phyloP scores from a whole-genome alignment of 2,888 invertebrate species.

The Muscina levida region DNA sequence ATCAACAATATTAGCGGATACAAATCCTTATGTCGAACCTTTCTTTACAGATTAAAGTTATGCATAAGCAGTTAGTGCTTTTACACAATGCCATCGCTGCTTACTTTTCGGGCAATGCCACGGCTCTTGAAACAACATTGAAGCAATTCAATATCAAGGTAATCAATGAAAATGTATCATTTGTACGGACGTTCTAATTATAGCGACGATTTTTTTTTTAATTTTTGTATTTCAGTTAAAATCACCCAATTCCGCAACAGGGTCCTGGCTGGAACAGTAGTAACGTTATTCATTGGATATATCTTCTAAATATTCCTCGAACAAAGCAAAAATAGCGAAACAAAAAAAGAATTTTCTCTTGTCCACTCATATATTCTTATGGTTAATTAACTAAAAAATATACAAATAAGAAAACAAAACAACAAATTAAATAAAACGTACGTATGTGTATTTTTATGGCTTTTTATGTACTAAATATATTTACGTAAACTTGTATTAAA shows the following conservation, averaged over 20 bases:
- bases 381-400: conserved; percentile 53
- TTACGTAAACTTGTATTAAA: conserved; percentile 35
- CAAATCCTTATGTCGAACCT: not conserved
- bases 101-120: conserved; percentile 97
- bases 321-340: conserved; percentile 18
- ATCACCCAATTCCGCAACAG: conserved; percentile 87
- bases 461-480: conserved; percentile 45
- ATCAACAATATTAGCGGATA: not conserved
- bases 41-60: conserved; percentile 93
- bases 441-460: conserved; percentile 56
- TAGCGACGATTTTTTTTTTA: too few relatives aligned
- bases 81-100: conserved; percentile 98
- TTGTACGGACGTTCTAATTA: too few relatives aligned
- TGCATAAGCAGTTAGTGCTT: conserved; percentile 97
- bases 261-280: conserved; percentile 91
- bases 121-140: conserved; percentile 94
- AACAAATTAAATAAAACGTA: conserved; percentile 44
- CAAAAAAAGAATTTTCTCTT: conserved; percentile 50
- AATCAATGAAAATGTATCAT: too few relatives aligned
- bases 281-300: conserved; percentile 49
- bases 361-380: conserved; percentile 60
- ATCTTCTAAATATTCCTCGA: conserved; percentile 54
- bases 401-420: conserved; percentile 22
- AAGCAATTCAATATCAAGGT: conserved; percentile 97
- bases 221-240: conserved; percentile 81